Evolutionary conservation across 1,140 invertebrate genomes (phyloP).

Genomic region (Berghia stephanieae): DNA sequence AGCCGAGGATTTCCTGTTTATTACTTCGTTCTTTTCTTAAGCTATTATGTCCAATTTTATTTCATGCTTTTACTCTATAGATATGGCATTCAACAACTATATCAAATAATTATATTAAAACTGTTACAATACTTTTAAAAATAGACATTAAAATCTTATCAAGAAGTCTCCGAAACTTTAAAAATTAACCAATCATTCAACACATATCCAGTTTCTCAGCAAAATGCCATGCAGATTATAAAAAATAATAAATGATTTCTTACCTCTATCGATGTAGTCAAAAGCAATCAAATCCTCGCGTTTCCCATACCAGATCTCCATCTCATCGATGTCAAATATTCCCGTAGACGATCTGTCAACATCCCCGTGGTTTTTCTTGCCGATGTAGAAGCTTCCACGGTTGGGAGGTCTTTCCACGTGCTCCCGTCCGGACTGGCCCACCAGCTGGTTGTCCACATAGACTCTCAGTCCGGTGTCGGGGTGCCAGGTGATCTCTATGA

Average conservation of each 20-base stretch:
- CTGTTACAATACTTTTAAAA: too few relatives aligned
- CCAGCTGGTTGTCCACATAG: constrained; percentile 56
- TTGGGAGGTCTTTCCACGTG: background rate
- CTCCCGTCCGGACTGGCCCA: constrained; percentile 33
- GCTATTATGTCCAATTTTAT: too few relatives aligned
- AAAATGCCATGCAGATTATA: too few relatives aligned
- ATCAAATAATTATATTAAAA: too few relatives aligned
- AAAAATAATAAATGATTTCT: constrained; percentile 21
- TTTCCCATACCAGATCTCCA: constrained; percentile 61
- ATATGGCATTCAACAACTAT: too few relatives aligned
- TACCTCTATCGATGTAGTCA: constrained; percentile 61
- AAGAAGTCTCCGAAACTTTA: too few relatives aligned
- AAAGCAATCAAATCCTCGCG: constrained; percentile 60
- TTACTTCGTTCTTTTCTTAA: too few relatives aligned
- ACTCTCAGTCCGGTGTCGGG: constrained; percentile 56
- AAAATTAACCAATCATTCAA: too few relatives aligned
- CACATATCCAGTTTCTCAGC: too few relatives aligned
- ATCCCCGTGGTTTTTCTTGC: constrained; percentile 52
- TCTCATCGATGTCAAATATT: constrained; percentile 57
- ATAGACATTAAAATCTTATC: too few relatives aligned
- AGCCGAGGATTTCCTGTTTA: too few relatives aligned
- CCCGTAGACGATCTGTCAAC: constrained; percentile 38
- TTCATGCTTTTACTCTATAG: too few relatives aligned
- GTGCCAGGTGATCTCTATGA: constrained; percentile 63
- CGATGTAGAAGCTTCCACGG: constrained; percentile 47